Evolutionary conservation across 1,140 invertebrate genomes (phyloP), one percentile per base, ranked within the genome.

Genomic region (Drosophila orena): DNA sequence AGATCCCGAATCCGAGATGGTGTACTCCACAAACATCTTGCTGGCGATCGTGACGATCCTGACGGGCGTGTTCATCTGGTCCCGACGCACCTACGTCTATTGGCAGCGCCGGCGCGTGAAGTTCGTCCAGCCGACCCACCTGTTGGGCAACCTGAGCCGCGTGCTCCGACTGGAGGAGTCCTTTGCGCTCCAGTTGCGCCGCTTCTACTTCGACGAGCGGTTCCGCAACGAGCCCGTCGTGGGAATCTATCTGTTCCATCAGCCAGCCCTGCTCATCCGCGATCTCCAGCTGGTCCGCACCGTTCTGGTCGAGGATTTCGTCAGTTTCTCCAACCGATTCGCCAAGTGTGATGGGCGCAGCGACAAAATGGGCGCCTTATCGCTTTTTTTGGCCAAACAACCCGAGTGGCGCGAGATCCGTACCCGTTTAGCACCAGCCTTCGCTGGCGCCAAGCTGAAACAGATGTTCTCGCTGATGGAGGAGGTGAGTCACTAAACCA

Each of bases 401-500:
- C 79, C 88, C 0, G 72, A 91, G 43, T 95, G 94, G 94, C 94
- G 93, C 61, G 86, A 92, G 40, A 91, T 94, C 8, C 88, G 94
- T 12, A 92, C 92, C 1, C 93, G 93, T 40, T 71, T 95, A 22
- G 93, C 93, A 2, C 93, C 94, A 10, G 93, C 93, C 10, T 95
- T 95, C 46, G 93, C 94, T 0, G 93, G 93, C 6, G 92, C 92
- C 42, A 94, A 94, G 77, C 86, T 95, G 35, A 94, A 93, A 72
- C 92, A 92, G 57, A 94, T 95, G 93, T 94, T 94, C 84, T 93
- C 93, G 44, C 86, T 94, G 24, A 79, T 94, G 77, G 88, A 76
- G 57, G 93, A 94, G 85, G 66, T 92, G 77, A 72, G 84, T 77
- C 49, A 38, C 12, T n/a, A n/a, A 15, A 1, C n/a, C 27, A 17